Evolutionary conservation across 1,140 invertebrate species (phyloP), one percentile per base, ranked within the genome.

Genomic region (Plodia interpunctella): DNA sequence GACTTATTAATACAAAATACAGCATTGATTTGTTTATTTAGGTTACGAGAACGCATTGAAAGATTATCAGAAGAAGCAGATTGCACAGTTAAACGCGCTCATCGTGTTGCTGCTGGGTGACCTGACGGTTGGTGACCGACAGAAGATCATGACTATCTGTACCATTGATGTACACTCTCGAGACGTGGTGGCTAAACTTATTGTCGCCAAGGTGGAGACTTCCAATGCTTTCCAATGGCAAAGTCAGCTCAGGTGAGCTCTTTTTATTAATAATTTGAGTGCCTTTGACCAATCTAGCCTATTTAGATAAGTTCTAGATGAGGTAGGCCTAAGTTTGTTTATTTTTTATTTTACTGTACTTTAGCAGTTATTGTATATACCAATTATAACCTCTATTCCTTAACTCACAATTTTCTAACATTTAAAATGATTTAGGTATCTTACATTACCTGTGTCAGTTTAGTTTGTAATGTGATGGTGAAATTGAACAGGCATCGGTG

Each of bases 61-160:
- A 81, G 97, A 98, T 80, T 98, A 98, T 73, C 94, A 96, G 74
- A 97, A 96, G 72, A 98, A 98, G 87, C 97, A 97, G 91, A 94
- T 97, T 21, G 87, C 86, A 11, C 96, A 98, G 75, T 81, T 98
- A 54, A 96, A 94, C 75, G 92, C 93, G 4, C 88, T 98, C 0
- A 98, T 98, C 68, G 91, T 91, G 5, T 90, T 97, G 52, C 83
- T 98, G 49, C 84, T 97, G 57, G 96, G 96, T 0, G 95, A 97
- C 66, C 86, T 98, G 50, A 93, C 92, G 0, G 87, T 92, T 4
- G 94, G 94, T n/a, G 95, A 98, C 76, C 91, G 97, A 3, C 96
- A 98, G 84, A 98, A 98, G 85, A 97, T 98, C 67, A 98, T 97
- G 95, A 98, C 97, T 0, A 96, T 98, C 66, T 98, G 97, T 90